Percentiles rank a stretch among this genome's conserved stretches.
Evolutionary conservation across 2,113 vertebrate genomes (phyloP).

Genomic region (Ardeotis arabs): DNA sequence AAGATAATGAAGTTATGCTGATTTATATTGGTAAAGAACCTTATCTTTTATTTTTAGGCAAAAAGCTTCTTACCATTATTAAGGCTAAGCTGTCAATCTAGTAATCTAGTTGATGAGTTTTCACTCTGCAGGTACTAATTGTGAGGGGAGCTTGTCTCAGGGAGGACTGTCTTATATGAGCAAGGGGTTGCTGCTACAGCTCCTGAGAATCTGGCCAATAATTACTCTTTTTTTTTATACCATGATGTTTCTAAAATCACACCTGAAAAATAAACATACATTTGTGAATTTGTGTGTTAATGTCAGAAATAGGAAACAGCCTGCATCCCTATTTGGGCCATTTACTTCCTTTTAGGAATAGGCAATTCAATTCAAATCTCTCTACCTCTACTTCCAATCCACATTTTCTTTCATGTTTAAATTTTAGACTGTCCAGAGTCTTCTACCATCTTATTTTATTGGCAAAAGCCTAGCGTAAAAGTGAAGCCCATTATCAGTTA

Average conservation of each 20-base stretch:
- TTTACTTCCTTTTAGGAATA: background rate
- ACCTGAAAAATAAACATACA: background rate
- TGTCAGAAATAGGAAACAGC: background rate
- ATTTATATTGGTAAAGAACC: background rate
- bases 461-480: background rate
- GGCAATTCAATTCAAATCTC: background rate
- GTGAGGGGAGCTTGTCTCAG: background rate
- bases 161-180: background rate
- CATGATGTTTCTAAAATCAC: background rate
- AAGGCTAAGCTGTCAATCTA: background rate
- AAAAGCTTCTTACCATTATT: slow-evolving; percentile 11
- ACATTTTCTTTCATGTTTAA: background rate
- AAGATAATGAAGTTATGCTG: background rate
- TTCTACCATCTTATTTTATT: background rate
- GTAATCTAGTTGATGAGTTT: background rate
- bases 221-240: background rate
- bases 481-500: background rate
- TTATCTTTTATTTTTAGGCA: slow-evolving; percentile 42
- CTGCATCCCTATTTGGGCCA: background rate
- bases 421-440: background rate
- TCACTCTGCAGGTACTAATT: background rate
- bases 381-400: background rate
- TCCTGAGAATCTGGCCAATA: background rate
- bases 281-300: background rate
- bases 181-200: background rate